These are phyloP conservation scores for Bugula neritina DNA, from an alignment of 2,888 invertebrate species.

Conservation along the genomic window DNA sequence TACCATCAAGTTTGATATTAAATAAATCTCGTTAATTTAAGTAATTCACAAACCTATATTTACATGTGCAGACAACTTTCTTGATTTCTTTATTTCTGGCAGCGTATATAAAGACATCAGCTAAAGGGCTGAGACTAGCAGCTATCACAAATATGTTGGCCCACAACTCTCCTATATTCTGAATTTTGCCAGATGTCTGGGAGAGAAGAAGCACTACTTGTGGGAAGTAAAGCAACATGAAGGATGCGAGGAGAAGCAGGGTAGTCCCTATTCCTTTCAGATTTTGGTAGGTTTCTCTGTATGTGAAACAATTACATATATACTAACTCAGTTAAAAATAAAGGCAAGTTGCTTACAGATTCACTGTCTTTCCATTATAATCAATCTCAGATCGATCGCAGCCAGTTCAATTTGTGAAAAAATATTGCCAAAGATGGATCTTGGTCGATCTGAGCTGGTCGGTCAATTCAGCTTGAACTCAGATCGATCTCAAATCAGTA, in stretches of 20 bases:
- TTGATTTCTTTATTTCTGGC: neutral
- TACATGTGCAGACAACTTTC: neutral
- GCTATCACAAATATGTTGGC: neutral
- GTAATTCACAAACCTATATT: neutral
- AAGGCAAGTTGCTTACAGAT: too few relatives aligned
- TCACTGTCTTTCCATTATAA: too few relatives aligned
- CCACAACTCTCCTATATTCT: neutral
- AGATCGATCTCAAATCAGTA: too few relatives aligned
- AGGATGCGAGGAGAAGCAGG: neutral
- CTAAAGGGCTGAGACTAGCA: neutral
- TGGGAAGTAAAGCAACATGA: neutral
- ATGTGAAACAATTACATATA: too few relatives aligned
- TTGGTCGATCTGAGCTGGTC: too few relatives aligned
- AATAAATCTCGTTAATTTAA: too few relatives aligned
- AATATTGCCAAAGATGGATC: too few relatives aligned
- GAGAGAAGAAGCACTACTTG: neutral
- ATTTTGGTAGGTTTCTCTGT: neutral
- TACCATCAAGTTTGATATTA: too few relatives aligned
- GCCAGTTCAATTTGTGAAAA: too few relatives aligned
- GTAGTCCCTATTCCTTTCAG: constrained; percentile 16
- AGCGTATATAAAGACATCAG: neutral
- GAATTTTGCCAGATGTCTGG: neutral
- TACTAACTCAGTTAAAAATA: too few relatives aligned
- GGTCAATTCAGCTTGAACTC: too few relatives aligned
- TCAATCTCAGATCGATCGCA: too few relatives aligned